Base-by-base conservation (phyloP, 2,797 vertebrate species). In the Amphiprion clarkii region DNA sequence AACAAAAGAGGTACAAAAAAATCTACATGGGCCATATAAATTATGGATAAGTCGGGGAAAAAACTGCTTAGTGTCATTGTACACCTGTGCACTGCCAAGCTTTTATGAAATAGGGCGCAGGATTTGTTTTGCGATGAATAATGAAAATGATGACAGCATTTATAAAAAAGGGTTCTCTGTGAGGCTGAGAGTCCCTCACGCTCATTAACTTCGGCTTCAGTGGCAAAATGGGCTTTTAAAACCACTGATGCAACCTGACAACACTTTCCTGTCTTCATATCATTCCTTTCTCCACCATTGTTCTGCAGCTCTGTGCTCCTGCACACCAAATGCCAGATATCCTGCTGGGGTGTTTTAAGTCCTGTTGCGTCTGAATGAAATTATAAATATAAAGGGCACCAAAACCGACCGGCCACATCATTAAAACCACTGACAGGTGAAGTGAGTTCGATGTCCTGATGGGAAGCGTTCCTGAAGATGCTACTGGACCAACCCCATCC, bases 191-290 rank as follows among this genome's bases (percentile, higher is more conserved):
- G 1, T 53, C 25, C 27, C 31, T 51, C 27, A 1, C 46, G 29
- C 33, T 58, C 51, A 76, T 71, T 72, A 71, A 74, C 84, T 71
- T 68, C 56, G 36, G 31, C 68, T 40, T 59, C 6, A 7, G 5
- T 52, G 7, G 39, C 6, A 33, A 67, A 44, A 71, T 40, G 29
- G 27, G 19, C 49, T 39, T 52, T 65, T 57, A 10, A 53, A 79
- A 52, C 66, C 48, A 21, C 48, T 40, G 36, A 58, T 29, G n/a
- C 16, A 39, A 14, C 23, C 55, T 52, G 62, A 67, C 69, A 40
- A 17, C 65, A 13, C 63, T 25, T 36, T 25, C 19, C 49, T 66
- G 4, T 16, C 48, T 17, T 74, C 54, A 6, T 49, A 42, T 72
- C 53, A 46, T 70, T 2, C 1, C 8, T 2, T 33, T 54, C 12